Percentiles rank a stretch among this genome's conserved stretches.
Evolutionary conservation across 2,113 vertebrate genomes (phyloP).

Genomic region (Percina caprodes): DNA sequence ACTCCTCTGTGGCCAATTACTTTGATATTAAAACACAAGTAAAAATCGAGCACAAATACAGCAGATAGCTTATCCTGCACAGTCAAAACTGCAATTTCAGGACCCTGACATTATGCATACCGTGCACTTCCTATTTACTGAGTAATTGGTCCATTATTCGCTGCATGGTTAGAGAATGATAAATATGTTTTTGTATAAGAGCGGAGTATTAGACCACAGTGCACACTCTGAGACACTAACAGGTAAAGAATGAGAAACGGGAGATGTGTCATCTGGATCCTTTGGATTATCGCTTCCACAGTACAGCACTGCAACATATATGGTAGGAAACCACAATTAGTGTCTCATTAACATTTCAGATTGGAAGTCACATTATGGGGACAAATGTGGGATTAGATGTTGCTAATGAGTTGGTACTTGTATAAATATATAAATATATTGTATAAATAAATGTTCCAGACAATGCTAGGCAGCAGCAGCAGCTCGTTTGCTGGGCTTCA

Average conservation of each 20-base stretch:
- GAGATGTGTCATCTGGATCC: conserved; percentile 35
- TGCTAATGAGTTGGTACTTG: conserved; percentile 49
- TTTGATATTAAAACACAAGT: conserved; percentile 60
- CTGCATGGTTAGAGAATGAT: conserved; percentile 72
- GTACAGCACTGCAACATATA: conserved; percentile 14
- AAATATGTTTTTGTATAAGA: conserved; percentile 73
- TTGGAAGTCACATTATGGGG: conserved; percentile 32
- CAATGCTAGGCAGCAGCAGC: conserved; percentile 50
- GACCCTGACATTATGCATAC: conserved; percentile 71
- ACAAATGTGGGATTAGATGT: conserved; percentile 52
- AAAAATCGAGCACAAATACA: conserved; percentile 63
- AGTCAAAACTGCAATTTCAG: conserved; percentile 62
- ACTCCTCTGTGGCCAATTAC: no score
- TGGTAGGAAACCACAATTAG: conserved; percentile 16
- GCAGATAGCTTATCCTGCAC: conserved; percentile 42
- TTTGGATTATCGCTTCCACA: conserved; percentile 33
- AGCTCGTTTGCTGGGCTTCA: conserved; percentile 60
- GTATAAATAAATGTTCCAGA: conserved; percentile 48
- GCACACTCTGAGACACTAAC: conserved; percentile 43
- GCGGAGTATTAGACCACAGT: conserved; percentile 59
- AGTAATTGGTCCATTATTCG: conserved; percentile 82
- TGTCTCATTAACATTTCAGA: conserved; percentile 47
- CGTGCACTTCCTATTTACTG: conserved; percentile 76
- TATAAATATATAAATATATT: conserved; percentile 3
- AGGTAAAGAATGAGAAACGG: conserved; percentile 60